Percentiles rank a stretch among this genome's conserved stretches.
phyloP scores from a whole-genome alignment of 2,113 vertebrate genomes.

The Stomatorhinus ivindoensis region DNA sequence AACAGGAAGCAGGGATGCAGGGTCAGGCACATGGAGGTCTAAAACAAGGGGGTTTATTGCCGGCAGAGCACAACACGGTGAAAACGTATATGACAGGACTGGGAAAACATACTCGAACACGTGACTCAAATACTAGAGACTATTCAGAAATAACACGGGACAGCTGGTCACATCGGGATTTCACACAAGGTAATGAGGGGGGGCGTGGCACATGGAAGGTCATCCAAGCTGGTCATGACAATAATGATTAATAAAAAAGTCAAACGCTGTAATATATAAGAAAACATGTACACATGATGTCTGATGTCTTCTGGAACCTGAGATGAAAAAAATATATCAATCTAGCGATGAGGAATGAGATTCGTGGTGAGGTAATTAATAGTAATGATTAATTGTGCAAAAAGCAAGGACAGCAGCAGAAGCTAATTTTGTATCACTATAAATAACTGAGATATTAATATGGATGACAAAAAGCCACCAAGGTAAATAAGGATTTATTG shows the following conservation, averaged over 20 bases:
- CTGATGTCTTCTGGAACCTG: not conserved
- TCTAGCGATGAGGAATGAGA: not conserved
- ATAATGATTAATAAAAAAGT: not conserved
- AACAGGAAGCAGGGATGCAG: too few relatives aligned
- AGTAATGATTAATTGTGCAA: not conserved
- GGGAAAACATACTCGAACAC: too few relatives aligned
- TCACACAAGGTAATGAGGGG: too few relatives aligned
- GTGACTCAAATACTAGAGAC: too few relatives aligned
- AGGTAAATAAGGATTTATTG: not conserved
- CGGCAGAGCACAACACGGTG: too few relatives aligned
- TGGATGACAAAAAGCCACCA: not conserved
- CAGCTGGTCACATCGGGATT: too few relatives aligned
- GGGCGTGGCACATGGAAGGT: too few relatives aligned
- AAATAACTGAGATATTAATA: not conserved
- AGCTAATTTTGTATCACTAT: not conserved
- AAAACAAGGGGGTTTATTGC: too few relatives aligned
- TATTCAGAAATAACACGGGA: too few relatives aligned
- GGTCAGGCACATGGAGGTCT: too few relatives aligned
- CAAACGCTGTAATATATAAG: not conserved
- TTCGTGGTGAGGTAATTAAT: not conserved
- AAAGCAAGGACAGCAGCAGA: not conserved
- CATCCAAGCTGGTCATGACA: too few relatives aligned
- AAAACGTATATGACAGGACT: too few relatives aligned
- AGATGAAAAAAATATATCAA: not conserved
- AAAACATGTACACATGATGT: not conserved